Base-by-base conservation (phyloP, 2,888 invertebrate species). In the Sarcophaga variegata region DNA sequence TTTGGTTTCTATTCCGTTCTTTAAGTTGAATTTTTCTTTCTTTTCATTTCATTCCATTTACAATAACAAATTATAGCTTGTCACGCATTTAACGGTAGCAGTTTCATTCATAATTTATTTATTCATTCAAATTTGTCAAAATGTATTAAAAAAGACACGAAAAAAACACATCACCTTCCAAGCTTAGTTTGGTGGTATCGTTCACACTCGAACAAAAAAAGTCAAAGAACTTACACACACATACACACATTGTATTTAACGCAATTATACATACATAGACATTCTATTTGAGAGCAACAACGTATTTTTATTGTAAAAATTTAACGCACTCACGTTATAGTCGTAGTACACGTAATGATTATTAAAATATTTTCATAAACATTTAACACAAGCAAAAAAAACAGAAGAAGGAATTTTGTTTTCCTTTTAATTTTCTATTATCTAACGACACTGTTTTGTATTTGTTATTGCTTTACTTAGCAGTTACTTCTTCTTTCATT, bases 1-100 rank as follows among this genome's bases (percentile, higher is more conserved):
- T 22, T 22, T 79, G 71, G 70, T 49, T 70, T 54, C 47, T 49
- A 17, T 45, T 62, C 69, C 5, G 20, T 14, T 4, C 20, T 67
- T 17, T n/a, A 47, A 45, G 11, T 45, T 60, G 1, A 6, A 37
- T 37, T 37, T 37, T 37, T 37, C 37, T 37, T 37, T 37, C 1
- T 37, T 37, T 37, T 37, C 37, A 37, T 25, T 76, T 20, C 71
- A 25, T 66, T 4, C 6, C 60, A 17, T 47, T 37, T 37, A 14
- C 14, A 47, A 60, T 74, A 64, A 86, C 62, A 87, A 84, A 85
- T 88, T 87, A 77, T 74, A 77, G 22, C 3, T 81, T 77, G 80
- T 86, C 87, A 88, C 87, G 88, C 88, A 88, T 81, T 87, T 81
- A 69, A 69, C 67, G 71, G 75, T 67, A 70, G 69, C 14, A 74